Evolutionary conservation across 2,797 vertebrate species (phyloP), one percentile per base, ranked within the genome.

Genomic region (Sebastes miniatus): DNA sequence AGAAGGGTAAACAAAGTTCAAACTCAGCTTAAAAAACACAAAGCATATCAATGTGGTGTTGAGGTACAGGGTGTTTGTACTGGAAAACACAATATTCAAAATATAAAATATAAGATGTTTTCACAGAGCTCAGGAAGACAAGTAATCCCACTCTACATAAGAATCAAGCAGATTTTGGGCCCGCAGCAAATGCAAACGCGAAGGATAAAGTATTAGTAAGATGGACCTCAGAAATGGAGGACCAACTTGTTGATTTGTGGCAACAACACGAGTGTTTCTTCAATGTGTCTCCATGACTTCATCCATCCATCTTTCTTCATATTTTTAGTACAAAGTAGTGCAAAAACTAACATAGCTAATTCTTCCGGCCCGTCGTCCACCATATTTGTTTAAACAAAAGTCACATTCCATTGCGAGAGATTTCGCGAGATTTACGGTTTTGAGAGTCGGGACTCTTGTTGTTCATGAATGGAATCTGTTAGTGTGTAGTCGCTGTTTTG

Each of bases 331-430:
- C 47, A 50, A 50, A 4, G 47, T 50, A 50, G 3, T 50, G 18
- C 8, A 20, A 4, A 47, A 50, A 50, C 2, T 50, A 50, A 50
- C 8, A 50, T 50, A 8, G 2, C 18, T 50, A 50, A 50, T 50
- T 50, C 47, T 50, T 50, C 18, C 47, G 4, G 0, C 47, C 18
- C 18, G 18, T 50, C 18, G 2, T 20, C 18, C 8, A 1, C 18
- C 4, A n/a, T 20, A 3, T 47, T 1, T 47, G 1, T 47, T 47
- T 47, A 1, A 0, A 47, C 43, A 0, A 47, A 47, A 47, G 1
- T 50, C 43, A 20, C 43, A 2, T 2, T 43, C 18, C 16, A 47
- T 47, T 7, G 7, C 1, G 43, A 47, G 0, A 47, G 43, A 47
- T 47, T 47, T 4, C 1, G 7, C 1, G 1, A 47, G 43, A 50